Percentiles rank a stretch among this genome's conserved stretches.
phyloP scores from a whole-genome alignment of 2,797 vertebrate species.

The Cossypha dichroa region DNA sequence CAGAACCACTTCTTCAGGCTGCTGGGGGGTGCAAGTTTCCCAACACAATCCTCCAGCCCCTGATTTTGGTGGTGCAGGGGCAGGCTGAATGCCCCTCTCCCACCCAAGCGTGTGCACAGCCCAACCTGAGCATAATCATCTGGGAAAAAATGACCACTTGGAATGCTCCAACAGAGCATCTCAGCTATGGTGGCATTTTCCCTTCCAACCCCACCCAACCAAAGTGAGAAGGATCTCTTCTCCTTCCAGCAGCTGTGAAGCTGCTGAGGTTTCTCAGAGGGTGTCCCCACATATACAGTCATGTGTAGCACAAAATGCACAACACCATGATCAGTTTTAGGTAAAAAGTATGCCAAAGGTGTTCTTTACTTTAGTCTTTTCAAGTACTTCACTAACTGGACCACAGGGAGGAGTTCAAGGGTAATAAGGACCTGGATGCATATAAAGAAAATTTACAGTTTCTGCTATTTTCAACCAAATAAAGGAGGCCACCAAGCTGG shows the following conservation, averaged over 20 bases:
- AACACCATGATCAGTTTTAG: background rate
- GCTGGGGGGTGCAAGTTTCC: background rate
- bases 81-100: background rate
- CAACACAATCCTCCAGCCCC: background rate
- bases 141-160: rapidly evolving
- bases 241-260: background rate
- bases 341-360: background rate
- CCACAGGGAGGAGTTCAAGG: background rate
- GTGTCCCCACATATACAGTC: background rate
- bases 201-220: background rate
- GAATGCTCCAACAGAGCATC: background rate
- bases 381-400: background rate
- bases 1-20: background rate
- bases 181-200: background rate
- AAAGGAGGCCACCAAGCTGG: background rate
- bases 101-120: background rate
- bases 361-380: background rate
- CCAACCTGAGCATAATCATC: background rate
- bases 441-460: background rate
- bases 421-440: background rate
- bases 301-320: background rate
- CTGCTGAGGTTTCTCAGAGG: background rate
- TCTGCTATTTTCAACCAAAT: background rate
- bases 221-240: background rate
- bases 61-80: background rate